Evolutionary conservation across 2,113 vertebrate species (phyloP), one percentile per base, ranked within the genome.

Genomic region (Istiophorus platypterus): DNA sequence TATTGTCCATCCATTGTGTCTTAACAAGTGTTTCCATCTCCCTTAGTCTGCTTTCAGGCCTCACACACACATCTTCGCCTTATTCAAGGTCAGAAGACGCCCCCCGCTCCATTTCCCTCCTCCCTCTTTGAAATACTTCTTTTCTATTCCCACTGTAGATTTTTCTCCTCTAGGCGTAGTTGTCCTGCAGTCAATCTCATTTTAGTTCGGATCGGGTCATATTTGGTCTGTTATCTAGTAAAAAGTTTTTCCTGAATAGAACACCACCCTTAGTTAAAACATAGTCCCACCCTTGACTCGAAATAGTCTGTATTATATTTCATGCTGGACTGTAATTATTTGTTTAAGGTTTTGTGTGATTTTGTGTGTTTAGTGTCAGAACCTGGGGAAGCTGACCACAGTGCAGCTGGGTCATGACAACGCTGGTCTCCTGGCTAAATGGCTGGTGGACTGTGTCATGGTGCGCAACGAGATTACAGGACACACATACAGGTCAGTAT

Each of bases 401-500:
- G 97, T 95, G 81, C 98, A 99, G 92, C 92, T 99, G 74, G 98
- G 98, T 13, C 98, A 99, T 11, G 98, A 99, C 88, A 99, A 99
- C 89, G 97, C 98, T 4, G 98, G 98, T 57, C 94, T 99, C 0
- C 94, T 99, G 81, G 96, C 97, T 88, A 99, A 99, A 76, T 99
- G 97, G 98, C 93, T 99, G 72, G 97, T 99, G 87, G 98, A 99
- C 91, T 99, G 97, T 61, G 98, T 99, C 89, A 96, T 98, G 96
- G 97, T 99, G 87, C 95, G 97, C 73, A 99, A 98, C 45, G 97
- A 99, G 94, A 98, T 99, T 81, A 98, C 97, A 4, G 97, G 97
- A 84, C 98, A 99, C 78, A 97, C 96, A 0, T 99, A 99, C 94
- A 98, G 94, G 98, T 97, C 92, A 95, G 97, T 5, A 22, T 1